phyloP scores from a whole-genome alignment of 2,888 invertebrate genomes.

The Calliphora vomitoria region DNA sequence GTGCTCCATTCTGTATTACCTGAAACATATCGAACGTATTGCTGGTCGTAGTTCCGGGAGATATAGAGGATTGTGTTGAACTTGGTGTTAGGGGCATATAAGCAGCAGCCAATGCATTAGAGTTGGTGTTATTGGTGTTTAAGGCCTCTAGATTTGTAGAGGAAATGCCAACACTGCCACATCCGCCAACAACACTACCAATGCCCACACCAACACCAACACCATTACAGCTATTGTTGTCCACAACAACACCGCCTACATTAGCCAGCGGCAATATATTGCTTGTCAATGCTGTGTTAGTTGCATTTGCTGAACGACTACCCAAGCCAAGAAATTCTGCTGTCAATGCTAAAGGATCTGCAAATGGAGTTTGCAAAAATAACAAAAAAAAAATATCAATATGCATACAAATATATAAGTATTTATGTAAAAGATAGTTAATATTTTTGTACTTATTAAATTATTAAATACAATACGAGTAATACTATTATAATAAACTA shows the following conservation, averaged over 20 bases:
- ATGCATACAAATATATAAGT: neutral
- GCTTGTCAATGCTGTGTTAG: conserved; percentile 69
- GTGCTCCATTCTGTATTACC: conserved; percentile 76
- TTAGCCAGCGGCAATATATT: conserved; percentile 70
- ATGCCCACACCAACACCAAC: conserved; percentile 60
- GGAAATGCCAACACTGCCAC: conserved; percentile 63
- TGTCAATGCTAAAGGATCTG: conserved; percentile 82
- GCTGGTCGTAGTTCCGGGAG: conserved; percentile 79
- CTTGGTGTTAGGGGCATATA: conserved; percentile 83
- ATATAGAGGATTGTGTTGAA: conserved; percentile 83
- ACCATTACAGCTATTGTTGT: conserved; percentile 73
- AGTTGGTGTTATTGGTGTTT: conserved; percentile 59
- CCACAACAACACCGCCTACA: conserved; percentile 77
- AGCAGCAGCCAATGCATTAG: conserved; percentile 72
- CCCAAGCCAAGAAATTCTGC: conserved; percentile 82
- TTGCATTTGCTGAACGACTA: conserved; percentile 68
- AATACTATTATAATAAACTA: too few species aligned
- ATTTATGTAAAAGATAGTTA: neutral
- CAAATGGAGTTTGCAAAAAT: conserved; percentile 65
- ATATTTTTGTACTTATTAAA: too few species aligned
- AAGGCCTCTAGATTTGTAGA: conserved; percentile 67
- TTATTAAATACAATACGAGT: neutral
- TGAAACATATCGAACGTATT: conserved; percentile 83
- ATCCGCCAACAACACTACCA: conserved; percentile 37
- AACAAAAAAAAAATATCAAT: conserved; percentile 39